Evolutionary conservation across 2,797 vertebrate genomes (phyloP), one percentile per base, ranked within the genome.

Genomic region (Megalops cyprinoides): DNA sequence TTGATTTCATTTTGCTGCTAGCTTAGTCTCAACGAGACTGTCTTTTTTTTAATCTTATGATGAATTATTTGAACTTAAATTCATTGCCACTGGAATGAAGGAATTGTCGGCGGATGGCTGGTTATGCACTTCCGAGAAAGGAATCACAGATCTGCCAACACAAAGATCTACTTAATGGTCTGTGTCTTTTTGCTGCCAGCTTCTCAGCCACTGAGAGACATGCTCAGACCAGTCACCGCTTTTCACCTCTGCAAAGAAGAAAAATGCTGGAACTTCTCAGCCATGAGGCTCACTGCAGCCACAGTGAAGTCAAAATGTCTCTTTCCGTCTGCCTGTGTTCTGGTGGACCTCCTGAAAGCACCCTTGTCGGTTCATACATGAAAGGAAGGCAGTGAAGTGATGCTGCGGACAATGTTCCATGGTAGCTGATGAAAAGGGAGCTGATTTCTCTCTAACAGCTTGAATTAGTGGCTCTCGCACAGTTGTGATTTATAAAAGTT

Each of bases 131-230:
- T 67, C n/a, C 23, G 37, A 39, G 67, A 71, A 67, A 42, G 44
- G 67, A n/a, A 37, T 10, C 6, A 23, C 6, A 42, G 37, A 5
- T n/a, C 67, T 71, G 67, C 67, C 67, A 44, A 15, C 2, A 14
- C 51, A 53, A 14, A 53, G 67, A 42, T 71, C 67, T 67, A 34
- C 23, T 69, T 20, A 69, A 69, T 39, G 65, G 65, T 71, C 39
- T 4, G 18, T 2, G 67, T 71, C 18, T 71, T 39, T 10, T 44
- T 39, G 67, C 67, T 44, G 71, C 67, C 20, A 44, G 39, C 37
- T 42, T 37, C 67, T 44, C 20, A 3, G 67, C 23, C 44, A 39
- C 67, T 20, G 7, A 44, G 39, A 39, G 37, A 42, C 67, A 42
- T 67, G 12, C 42, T 71, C 39, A n/a, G n/a, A n/a, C 44, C 39